These are phyloP conservation scores for Lithophane socia DNA, from an alignment of 2,888 invertebrate species.

Conservation along the genomic window DNA sequence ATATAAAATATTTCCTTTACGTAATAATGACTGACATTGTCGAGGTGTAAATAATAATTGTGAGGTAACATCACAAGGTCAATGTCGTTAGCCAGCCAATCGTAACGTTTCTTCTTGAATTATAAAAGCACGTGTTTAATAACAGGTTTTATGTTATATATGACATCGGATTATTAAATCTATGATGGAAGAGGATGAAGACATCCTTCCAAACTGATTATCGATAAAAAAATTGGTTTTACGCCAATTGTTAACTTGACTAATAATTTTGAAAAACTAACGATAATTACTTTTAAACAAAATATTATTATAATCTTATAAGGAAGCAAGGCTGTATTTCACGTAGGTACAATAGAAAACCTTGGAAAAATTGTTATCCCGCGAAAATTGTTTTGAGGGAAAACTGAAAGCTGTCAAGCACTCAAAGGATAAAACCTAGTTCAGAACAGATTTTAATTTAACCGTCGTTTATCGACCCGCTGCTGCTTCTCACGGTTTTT, in stretches of 20 bases:
- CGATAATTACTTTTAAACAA: no score
- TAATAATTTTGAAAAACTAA: no score
- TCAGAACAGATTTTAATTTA: conserved; percentile 8
- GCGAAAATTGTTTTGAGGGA: not conserved
- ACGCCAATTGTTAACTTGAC: no score
- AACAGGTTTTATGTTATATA: conserved; percentile 28
- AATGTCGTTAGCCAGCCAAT: conserved; percentile 45
- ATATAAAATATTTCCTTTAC: conserved; percentile 28
- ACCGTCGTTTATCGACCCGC: not conserved
- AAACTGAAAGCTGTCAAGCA: conserved; percentile 16
- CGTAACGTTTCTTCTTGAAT: conserved; percentile 8
- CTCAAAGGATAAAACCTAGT: conserved; percentile 5
- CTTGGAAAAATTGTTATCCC: not conserved
- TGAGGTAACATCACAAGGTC: conserved; percentile 56
- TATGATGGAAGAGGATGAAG: conserved; percentile 2
- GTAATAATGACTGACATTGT: conserved; percentile 40
- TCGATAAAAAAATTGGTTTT: no score
- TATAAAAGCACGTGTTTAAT: conserved; percentile 28
- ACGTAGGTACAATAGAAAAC: conserved; percentile 7
- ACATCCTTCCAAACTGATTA: no score
- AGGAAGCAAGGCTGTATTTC: not conserved
- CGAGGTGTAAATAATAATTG: conserved; percentile 37
- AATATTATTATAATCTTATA: not conserved
- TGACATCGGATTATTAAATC: not conserved
- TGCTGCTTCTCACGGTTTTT: no score